These are phyloP conservation scores for Pithys albifrons DNA, from an alignment of 2,113 vertebrate genomes.

Conservation along the genomic window DNA sequence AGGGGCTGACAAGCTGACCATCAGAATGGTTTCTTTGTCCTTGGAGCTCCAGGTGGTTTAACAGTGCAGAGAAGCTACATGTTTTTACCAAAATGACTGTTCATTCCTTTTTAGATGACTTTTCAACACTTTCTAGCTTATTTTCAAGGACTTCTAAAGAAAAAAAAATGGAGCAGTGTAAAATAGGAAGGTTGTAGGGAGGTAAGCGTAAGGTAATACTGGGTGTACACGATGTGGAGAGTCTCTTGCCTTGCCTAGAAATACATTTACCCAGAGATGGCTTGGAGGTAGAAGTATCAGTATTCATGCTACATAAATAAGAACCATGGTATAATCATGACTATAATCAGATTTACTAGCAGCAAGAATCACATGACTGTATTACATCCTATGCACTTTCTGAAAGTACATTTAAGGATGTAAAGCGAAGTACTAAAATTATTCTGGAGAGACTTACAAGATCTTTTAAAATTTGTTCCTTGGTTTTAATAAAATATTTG, in stretches of 20 bases:
- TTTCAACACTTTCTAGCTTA: background rate
- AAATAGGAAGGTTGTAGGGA: background rate
- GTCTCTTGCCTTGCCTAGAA: background rate
- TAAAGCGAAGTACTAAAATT: background rate
- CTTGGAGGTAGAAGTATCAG: background rate
- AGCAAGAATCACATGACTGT: background rate
- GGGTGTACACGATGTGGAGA: rapidly evolving
- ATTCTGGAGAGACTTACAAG: background rate
- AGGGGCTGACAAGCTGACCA: conserved; percentile 47
- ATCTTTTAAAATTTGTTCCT: background rate
- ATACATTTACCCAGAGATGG: background rate
- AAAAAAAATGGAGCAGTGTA: background rate
- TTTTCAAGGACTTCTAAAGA: conserved; percentile 2
- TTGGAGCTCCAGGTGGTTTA: conserved; percentile 58
- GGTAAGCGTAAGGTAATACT: background rate
- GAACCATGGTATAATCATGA: background rate
- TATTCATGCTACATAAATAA: background rate
- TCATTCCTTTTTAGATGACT: conserved; percentile 28
- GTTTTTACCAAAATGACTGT: conserved; percentile 46
- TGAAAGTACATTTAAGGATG: background rate
- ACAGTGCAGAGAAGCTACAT: background rate
- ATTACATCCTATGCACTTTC: background rate
- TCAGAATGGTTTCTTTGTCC: conserved; percentile 60
- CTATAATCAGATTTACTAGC: background rate
- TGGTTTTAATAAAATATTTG: background rate